Evolutionary conservation across 1,140 invertebrate genomes (phyloP).

Genomic region (Neuroterus valhalla): DNA sequence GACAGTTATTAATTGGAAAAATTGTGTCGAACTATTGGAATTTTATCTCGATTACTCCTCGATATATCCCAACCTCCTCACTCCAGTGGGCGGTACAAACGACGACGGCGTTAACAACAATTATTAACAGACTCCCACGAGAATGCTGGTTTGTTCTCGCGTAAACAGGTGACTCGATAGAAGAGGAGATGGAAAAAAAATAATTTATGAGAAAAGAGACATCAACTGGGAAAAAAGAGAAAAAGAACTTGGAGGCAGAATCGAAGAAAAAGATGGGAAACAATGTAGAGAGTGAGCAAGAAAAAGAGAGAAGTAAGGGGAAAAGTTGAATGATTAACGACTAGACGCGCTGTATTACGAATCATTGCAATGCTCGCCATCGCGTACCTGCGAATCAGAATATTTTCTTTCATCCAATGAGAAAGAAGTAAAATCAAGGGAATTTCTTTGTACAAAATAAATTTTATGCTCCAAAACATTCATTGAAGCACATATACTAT

Average conservation of each 20-base stretch:
- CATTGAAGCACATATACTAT: no score
- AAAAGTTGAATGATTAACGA: constrained; percentile 40
- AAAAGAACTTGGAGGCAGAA: not conserved
- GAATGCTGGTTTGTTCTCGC: constrained; percentile 41
- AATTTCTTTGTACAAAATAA: no score
- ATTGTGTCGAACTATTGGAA: not conserved
- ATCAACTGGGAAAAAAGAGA: no score
- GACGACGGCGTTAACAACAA: constrained; percentile 48
- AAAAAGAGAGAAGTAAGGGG: constrained; percentile 17
- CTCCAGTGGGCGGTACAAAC: constrained; percentile 49
- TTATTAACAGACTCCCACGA: constrained; percentile 56
- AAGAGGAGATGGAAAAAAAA: constrained; percentile 36
- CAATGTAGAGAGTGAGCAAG: not conserved
- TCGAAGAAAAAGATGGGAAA: not conserved
- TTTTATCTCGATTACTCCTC: constrained; percentile 18
- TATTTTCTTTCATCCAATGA: not conserved
- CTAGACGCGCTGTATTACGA: constrained; percentile 26
- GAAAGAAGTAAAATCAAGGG: not conserved
- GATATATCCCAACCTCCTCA: constrained; percentile 41
- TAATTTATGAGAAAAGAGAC: not conserved
- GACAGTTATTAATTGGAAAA: not conserved
- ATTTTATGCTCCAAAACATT: no score
- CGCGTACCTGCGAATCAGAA: not conserved
- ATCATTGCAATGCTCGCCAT: not conserved
- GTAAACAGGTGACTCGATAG: constrained; percentile 45